Conservation (phyloP, 2,888 invertebrate genomes). For the Nezara viridula region DNA sequence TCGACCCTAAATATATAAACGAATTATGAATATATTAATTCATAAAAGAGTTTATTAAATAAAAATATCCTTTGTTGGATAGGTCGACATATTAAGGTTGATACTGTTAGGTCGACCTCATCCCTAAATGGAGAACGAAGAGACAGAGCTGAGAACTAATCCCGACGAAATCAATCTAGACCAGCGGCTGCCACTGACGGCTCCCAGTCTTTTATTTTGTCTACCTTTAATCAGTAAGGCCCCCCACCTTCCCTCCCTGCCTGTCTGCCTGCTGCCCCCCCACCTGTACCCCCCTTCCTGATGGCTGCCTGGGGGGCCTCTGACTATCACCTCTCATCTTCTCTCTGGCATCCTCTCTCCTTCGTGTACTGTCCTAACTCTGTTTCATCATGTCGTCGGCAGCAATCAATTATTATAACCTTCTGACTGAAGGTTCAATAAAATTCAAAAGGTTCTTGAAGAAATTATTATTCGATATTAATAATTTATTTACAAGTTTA, state of each 20-base stretch:
- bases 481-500: neutral
- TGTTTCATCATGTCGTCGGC: neutral
- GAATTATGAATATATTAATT: no score
- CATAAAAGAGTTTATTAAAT: no score
- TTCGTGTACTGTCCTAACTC: neutral
- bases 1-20: no score
- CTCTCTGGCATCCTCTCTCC: neutral
- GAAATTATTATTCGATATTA: neutral
- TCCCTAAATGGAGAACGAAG: neutral
- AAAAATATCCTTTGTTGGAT: neutral
- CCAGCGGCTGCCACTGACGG: neutral
- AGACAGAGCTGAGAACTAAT: neutral
- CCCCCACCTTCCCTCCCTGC: neutral
- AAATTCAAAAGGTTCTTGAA: neutral
- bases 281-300: no score
- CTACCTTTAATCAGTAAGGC: neutral
- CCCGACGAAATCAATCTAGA: slow-evolving; percentile 32
- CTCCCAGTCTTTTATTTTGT: slow-evolving; percentile 39
- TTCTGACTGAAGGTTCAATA: neutral
- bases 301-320: slow-evolving; percentile 7
- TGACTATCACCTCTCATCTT: neutral
- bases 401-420: neutral
- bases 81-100: neutral
- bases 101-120: neutral
- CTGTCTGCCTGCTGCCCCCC: no score